Evolutionary conservation across 2,113 vertebrate species (phyloP), one percentile per base, ranked within the genome.

Genomic region (Vulpes lagopus): DNA sequence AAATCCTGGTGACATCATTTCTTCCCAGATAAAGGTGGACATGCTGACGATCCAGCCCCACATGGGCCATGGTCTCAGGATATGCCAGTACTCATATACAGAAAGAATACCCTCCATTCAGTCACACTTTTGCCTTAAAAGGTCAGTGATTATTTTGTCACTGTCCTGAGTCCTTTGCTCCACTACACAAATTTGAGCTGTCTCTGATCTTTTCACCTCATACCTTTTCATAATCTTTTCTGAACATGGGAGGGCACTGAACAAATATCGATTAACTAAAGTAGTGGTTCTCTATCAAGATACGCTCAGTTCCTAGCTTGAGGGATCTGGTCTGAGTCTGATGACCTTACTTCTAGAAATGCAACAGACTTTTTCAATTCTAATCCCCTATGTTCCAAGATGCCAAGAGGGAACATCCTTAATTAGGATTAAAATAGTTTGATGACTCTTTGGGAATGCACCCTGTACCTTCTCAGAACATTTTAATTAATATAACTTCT

Each of bases 401-500:
- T 94, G 88, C 92, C 85, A 97, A 51, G 76, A 97, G 71, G 84
- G 12, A 98, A 94, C 96, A 94, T 96, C 95, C 86, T 95, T 97
- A 97, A 98, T 97, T 96, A 97, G 94, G 88, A 97, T 96, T 71
- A 96, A 98, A 98, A 98, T 97, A 98, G 93, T 86, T 88, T 51
- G n/a, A 55, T 97, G 95, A 96, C 88, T 98, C 5, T 3, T 93
- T 35, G 60, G 89, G 96, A 96, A 96, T 82, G 81, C 62, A 97
- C 96, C 81, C 92, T 96, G 94, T 97, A 96, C 91, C 94, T 98
- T 96, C 94, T 96, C 25, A 71, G 97, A 94, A 98, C 96, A 97
- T 98, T 97, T 97, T 98, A 98, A 98, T 97, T 98, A 98, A 94
- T 97, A 49, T 81, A 97, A 97, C 97, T 98, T 97, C 90, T 97